Evolutionary conservation across 2,888 invertebrate genomes (phyloP), one percentile per base, ranked within the genome.

Genomic region (Dione vanillae): DNA sequence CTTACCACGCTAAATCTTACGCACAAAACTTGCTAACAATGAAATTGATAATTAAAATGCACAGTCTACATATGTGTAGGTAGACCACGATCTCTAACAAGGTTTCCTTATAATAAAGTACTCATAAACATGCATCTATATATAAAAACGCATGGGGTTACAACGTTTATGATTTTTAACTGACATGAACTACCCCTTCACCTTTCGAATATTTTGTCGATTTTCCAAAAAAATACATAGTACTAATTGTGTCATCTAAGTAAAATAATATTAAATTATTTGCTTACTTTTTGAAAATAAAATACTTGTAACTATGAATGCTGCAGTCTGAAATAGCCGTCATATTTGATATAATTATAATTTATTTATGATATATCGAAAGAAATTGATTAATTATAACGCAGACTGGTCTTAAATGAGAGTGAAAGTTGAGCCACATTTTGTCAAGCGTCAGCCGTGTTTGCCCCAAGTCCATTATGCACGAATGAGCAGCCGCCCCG

Each of bases 401-500:
- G 79, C 79, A 80, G 81, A 74, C 77, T 85, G 85, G 88, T 89
- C 88, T 79, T 77, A 74, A 85, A 79, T 82, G 90, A 92, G 85
- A 92, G 93, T 92, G 93, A 93, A 93, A 93, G 93, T 92, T 78
- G 82, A 82, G 81, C 86, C 86, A 88, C 89, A 88, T 91, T 92
- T 92, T 91, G 91, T 91, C 91, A 91, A 88, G 88, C 88, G 84
- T 87, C 88, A 86, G 89, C 80, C 86, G 86, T 85, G 83, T 77
- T 85, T 83, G 86, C 90, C 84, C 87, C 82, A 83, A 88, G 89
- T 86, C 89, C 90, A 92, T 92, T 93, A 93, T 90, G 91, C 92
- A 92, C 92, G 91, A 92, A 91, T 91, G 89, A 92, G 83, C 90
- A 90, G 84, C 87, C 91, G 87, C 91, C 92, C 91, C 90, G 88